These are phyloP conservation scores for Pseudopleuronectes americanus DNA, from an alignment of 2,797 vertebrate genomes.

Conservation along the genomic window DNA sequence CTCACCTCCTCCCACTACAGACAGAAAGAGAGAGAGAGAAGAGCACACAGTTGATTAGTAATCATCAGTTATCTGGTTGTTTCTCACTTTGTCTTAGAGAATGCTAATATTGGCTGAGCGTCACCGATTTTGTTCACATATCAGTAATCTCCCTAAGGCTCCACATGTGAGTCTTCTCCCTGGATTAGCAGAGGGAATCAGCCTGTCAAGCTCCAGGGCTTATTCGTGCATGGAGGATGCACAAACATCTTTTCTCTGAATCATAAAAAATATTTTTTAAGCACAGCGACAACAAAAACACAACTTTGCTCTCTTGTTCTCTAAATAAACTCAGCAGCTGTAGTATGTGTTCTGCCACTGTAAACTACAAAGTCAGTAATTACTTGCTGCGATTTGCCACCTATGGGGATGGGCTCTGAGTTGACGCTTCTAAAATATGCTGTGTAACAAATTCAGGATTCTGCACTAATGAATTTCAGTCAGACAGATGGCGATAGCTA, in stretches of 20 bases:
- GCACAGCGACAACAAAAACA: slow-evolving; percentile 45
- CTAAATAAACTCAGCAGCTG: slow-evolving; percentile 56
- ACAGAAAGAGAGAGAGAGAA: slow-evolving; percentile 15
- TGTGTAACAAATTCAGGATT: slow-evolving; percentile 78
- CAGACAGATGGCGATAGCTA: slow-evolving; percentile 56
- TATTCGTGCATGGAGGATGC: slow-evolving; percentile 51
- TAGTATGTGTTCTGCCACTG: slow-evolving; percentile 43
- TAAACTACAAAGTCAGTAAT: slow-evolving; percentile 60
- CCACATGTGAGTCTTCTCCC: slow-evolving; percentile 49
- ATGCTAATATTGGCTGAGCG: slow-evolving; percentile 49
- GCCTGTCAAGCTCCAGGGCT: slow-evolving; percentile 26
- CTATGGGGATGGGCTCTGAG: slow-evolving; percentile 53
- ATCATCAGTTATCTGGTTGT: slow-evolving; percentile 22
- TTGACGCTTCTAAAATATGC: slow-evolving; percentile 63
- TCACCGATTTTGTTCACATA: slow-evolving; percentile 50
- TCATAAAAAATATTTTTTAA: slow-evolving; percentile 53
- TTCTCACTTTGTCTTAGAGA: slow-evolving; percentile 29
- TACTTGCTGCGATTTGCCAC: slow-evolving; percentile 57
- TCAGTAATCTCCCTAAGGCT: slow-evolving; percentile 58
- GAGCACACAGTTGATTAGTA: slow-evolving; percentile 42
- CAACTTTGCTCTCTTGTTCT: slow-evolving; percentile 44
- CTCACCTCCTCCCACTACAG: slow-evolving; percentile 98
- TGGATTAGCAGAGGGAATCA: slow-evolving; percentile 57
- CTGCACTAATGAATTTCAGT: slow-evolving; percentile 75
- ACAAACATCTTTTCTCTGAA: slow-evolving; percentile 48